These are phyloP conservation scores for Valencia hispanica DNA, from an alignment of 2,797 vertebrate genomes.

Conservation along the genomic window DNA sequence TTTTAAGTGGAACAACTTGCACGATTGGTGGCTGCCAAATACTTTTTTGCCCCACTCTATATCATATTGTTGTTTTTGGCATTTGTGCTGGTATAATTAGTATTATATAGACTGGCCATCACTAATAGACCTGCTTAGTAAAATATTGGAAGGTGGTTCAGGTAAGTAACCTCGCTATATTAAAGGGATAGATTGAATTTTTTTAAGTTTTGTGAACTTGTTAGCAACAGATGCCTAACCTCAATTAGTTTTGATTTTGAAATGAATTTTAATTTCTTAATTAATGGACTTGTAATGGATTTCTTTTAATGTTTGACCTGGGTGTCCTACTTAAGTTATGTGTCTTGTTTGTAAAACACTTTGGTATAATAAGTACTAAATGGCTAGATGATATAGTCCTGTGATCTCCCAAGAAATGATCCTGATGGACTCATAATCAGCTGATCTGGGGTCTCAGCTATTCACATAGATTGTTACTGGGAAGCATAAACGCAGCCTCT, in stretches of 20 bases:
- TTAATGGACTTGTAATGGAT: neutral
- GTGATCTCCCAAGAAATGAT: neutral
- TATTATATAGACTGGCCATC: neutral
- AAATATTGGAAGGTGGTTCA: neutral
- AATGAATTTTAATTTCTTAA: neutral
- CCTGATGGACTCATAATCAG: neutral
- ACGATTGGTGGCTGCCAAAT: too few species aligned
- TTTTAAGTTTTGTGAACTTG: neutral
- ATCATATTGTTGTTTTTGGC: neutral
- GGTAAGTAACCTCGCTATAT: neutral
- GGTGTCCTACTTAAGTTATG: neutral
- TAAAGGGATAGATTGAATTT: neutral
- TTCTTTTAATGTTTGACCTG: neutral
- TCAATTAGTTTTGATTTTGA: neutral
- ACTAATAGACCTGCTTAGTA: too few species aligned
- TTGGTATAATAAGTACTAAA: too few species aligned
- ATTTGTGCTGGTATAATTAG: neutral
- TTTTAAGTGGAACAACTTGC: too few species aligned
- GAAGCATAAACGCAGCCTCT: neutral
- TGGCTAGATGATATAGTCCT: too few species aligned
- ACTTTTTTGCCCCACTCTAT: too few species aligned
- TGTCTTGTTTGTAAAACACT: too few species aligned
- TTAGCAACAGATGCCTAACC: neutral
- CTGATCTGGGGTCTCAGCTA: neutral
- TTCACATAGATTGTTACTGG: neutral